Base-by-base conservation (phyloP, 2,888 invertebrate genomes). In the Nymphalis polychloros region DNA sequence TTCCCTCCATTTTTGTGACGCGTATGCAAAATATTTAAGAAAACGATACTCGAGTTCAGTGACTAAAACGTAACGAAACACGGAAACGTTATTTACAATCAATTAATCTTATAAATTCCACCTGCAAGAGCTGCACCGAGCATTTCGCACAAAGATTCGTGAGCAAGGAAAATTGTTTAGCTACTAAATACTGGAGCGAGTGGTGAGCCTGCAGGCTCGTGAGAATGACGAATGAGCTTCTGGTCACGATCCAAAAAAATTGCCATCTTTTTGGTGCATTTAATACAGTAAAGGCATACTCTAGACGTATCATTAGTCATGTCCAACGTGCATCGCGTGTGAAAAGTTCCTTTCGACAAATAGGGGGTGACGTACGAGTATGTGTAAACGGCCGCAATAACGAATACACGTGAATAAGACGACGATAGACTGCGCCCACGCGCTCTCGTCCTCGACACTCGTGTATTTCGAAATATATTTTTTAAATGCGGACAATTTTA, bases 401-500 rank as follows among this genome's bases (percentile, higher is more conserved):
- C 23, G 23, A 49, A 35, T 52, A 66, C 19, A 69, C 35, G 50
- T 61, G 59, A 64, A 63, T 65, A 59, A 60, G 48, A 20, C 35
- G 59, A 67, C 72, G 67, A 64, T 63, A 72, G 73, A 67, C 70
- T 50, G 20, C 55, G 64, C 70, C 73, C 67, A 73, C 74, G 68
- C 69, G 63, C 67, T 59, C 52, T 48, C 35, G 63, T 64, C 55
- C 60, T 63, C 46, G 53, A 23, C 41, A 52, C 46, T 52, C 59
- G 31, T 63, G 35, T 64, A 67, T 64, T 59, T 59, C 31, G 63
- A 47, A 59, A 62, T 62, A 69, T 52, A 71, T 63, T 57, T 64
- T 69, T 70, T 64, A 57, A 71, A 71, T 50, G 67, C 69, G 62
- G 67, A 52, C 71, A 71, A 75, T 73, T 76, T 73, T 59, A 75